These are phyloP conservation scores for Melierax canorus DNA, from an alignment of 2,113 vertebrate genomes.

Conservation along the genomic window DNA sequence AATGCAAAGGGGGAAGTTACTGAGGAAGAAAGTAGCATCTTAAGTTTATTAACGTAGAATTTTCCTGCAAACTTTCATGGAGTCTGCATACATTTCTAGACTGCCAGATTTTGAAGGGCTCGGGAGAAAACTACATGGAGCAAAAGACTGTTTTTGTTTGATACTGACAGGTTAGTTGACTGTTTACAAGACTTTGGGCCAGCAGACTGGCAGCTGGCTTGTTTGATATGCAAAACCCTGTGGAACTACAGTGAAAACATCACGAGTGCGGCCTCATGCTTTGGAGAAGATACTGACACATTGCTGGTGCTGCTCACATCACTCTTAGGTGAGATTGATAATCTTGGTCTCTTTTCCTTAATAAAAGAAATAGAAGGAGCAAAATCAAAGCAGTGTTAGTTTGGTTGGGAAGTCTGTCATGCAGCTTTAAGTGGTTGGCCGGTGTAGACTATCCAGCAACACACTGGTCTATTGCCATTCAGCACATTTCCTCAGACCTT, in stretches of 20 bases:
- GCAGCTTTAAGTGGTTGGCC: background rate
- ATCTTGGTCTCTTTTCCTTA: background rate
- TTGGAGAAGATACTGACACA: conserved; percentile 63
- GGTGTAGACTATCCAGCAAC: background rate
- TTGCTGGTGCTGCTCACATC: conserved; percentile 77
- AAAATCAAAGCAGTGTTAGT: background rate
- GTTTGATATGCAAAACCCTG: conserved; percentile 88
- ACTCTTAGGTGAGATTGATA: conserved; percentile 76
- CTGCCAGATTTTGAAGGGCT: background rate
- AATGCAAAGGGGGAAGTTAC: background rate
- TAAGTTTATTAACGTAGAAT: background rate
- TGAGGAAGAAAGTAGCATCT: background rate
- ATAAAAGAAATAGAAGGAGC: background rate
- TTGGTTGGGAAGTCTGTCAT: background rate
- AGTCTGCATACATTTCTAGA: background rate
- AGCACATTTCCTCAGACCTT: background rate
- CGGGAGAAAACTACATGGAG: background rate
- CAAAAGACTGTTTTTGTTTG: background rate
- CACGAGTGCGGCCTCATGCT: background rate
- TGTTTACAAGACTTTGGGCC: conserved; percentile 89
- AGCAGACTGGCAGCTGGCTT: conserved; percentile 89
- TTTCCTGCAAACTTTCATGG: background rate
- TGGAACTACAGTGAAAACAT: conserved; percentile 87
- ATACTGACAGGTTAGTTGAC: conserved; percentile 80
- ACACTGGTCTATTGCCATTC: background rate